phyloP scores from a whole-genome alignment of 2,888 invertebrate genomes.

The Gastracanthus pulcherrimus region DNA sequence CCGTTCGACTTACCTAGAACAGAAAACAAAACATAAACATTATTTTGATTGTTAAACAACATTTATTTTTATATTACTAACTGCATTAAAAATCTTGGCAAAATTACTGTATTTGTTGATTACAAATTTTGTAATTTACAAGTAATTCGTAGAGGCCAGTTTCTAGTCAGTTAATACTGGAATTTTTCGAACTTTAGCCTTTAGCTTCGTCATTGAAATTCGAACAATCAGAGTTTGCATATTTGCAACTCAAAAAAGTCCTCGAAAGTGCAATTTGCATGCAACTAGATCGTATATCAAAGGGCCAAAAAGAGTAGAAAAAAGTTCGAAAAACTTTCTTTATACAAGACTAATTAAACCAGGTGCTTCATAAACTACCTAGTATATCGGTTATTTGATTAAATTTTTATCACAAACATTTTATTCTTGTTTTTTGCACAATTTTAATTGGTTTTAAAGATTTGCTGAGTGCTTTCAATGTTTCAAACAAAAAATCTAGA shows the following conservation, averaged over 20 bases:
- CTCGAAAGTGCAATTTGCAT: slow-evolving; percentile 2
- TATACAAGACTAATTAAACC: slow-evolving; percentile 8
- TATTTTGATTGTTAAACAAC: background rate
- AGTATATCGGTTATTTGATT: background rate
- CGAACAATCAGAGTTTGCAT: background rate
- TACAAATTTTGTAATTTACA: too few relatives aligned
- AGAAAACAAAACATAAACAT: background rate
- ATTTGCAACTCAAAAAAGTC: slow-evolving; percentile 39
- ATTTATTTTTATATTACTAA: background rate
- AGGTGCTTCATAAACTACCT: background rate
- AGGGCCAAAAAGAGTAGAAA: background rate
- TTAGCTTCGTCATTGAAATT: background rate
- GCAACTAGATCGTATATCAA: background rate
- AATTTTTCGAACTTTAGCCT: background rate
- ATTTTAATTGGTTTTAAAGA: background rate
- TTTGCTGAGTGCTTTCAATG: background rate
- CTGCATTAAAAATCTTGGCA: background rate
- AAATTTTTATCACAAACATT: background rate
- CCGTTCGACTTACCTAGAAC: background rate
- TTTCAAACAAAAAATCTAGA: background rate
- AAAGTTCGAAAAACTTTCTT: background rate
- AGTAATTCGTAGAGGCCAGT: background rate
- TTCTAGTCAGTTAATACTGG: background rate
- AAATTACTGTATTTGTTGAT: background rate
- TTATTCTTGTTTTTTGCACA: background rate